Evolutionary conservation across 2,113 vertebrate genomes (phyloP), one percentile per base, ranked within the genome.

Genomic region (Scatophagus argus): DNA sequence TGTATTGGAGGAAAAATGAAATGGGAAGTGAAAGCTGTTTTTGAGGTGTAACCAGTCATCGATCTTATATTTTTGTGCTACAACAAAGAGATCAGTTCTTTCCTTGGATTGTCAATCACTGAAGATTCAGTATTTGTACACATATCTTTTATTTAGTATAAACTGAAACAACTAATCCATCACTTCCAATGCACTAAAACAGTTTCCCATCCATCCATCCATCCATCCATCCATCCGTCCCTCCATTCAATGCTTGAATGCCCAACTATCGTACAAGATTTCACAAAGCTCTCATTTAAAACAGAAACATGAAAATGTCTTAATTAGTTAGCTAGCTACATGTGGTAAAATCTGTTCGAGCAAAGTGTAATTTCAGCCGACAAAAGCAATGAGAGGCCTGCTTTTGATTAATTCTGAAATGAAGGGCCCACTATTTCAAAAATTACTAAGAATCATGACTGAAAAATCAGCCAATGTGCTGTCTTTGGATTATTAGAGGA

Each of bases 211-310:
- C 27, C 27, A 31, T 55, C 23, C 47, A 47, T 32, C 21, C 13
- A 34, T 47, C 14, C 27, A 52, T 65, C 55, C 43, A 49, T 62
- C 58, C 8, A 32, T 60, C 41, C 36, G 51, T 21, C 61, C 60
- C 25, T 32, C 64, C n/a, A n/a, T n/a, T n/a, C n/a, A 21, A 47
- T 44, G 60, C 13, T 8, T 23, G 29, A 19, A 27, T 19, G 23
- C 23, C 36, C 36, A 43, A 19, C 23, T 62, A 10, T 13, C 19
- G 41, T 41, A 41, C n/a, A 39, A 2, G n/a, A 25, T 41, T 41
- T 61, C 31, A 19, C 8, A 31, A 16, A 27, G 52, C 17, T 52
- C 13, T 51, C 10, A 1, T 51, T 51, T 11, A 51, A 12, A 31
- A 11, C 1, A 43, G 14, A 29, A 7, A 17, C 4, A 3, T 29